Evolutionary conservation across 2,888 invertebrate genomes (phyloP).

Genomic region (Poecilus cupreus): DNA sequence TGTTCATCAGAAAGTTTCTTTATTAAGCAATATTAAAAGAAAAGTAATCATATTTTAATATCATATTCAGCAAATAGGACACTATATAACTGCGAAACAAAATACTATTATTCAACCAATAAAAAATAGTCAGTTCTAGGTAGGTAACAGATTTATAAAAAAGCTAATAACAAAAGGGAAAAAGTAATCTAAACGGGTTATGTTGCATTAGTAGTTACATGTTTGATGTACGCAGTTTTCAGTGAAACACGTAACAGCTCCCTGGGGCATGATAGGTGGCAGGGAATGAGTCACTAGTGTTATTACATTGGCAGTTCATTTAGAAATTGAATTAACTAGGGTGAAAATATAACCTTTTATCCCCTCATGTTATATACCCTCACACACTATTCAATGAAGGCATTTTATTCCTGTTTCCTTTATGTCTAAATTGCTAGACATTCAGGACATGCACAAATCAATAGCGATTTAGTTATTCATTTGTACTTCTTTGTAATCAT

Average conservation of each 20-base stretch:
- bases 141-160: no score
- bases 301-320: constrained; percentile 31
- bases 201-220: not conserved
- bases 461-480: constrained; percentile 37
- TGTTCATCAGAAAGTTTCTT: no score
- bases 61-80: no score
- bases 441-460: constrained; percentile 11
- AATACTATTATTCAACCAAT: no score
- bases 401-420: constrained; percentile 14
- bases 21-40: no score
- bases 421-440: constrained; percentile 21
- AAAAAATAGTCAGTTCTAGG: no score
- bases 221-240: constrained; percentile 20
- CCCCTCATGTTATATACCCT: not conserved
- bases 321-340: constrained; percentile 39
- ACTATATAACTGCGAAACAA: no score
- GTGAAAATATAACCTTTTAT: constrained; percentile 31
- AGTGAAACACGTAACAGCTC: constrained; percentile 2
- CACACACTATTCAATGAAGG: not conserved
- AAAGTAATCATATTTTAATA: no score
- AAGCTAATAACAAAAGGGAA: not conserved
- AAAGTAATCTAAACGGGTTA: not conserved
- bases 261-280: not conserved
- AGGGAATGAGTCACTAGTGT: constrained; percentile 23
- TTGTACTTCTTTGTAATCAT: constrained; percentile 20